A percentile compares a stretch with the other conserved stretches of the same genome.
Evolutionary conservation across 2,888 invertebrate species (phyloP).

Genomic region (Plutella xylostella): DNA sequence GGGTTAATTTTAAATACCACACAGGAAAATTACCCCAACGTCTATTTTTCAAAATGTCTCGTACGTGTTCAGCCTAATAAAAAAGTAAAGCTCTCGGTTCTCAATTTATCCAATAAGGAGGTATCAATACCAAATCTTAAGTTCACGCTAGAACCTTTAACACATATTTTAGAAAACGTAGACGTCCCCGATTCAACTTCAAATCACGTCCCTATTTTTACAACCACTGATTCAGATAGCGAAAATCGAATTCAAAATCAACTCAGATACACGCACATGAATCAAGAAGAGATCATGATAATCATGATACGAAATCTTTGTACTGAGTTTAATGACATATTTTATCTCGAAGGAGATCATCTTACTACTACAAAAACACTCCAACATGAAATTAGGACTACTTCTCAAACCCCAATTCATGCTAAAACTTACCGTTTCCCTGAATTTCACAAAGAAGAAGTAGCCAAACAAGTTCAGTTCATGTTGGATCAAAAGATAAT

Average conservation of each 20-base stretch:
- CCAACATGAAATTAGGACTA: background rate
- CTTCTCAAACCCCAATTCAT: constrained; percentile 14
- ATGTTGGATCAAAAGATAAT: constrained; percentile 15
- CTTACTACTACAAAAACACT: background rate
- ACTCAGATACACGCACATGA: background rate
- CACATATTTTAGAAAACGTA: constrained; percentile 5
- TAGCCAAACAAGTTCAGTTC: constrained; percentile 13
- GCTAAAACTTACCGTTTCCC: constrained; percentile 19
- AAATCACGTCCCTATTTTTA: background rate
- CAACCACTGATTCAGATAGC: background rate
- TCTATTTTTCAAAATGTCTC: constrained; percentile 15
- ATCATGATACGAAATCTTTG: background rate
- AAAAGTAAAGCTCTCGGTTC: constrained; percentile 14
- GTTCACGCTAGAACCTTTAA: background rate
- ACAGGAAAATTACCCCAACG: constrained; percentile 2
- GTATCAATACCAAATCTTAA: background rate
- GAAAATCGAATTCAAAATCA: background rate
- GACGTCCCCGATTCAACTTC: constrained; percentile 9
- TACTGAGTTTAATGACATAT: background rate
- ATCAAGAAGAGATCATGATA: background rate
- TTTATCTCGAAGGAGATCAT: background rate
- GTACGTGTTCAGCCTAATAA: constrained; percentile 15
- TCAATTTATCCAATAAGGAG: constrained; percentile 10
- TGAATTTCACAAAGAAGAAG: constrained; percentile 18
- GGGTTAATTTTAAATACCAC: background rate